phyloP scores from a whole-genome alignment of 37 sponge, comb jelly and placozoan species.

The Eunapius fragilis region DNA sequence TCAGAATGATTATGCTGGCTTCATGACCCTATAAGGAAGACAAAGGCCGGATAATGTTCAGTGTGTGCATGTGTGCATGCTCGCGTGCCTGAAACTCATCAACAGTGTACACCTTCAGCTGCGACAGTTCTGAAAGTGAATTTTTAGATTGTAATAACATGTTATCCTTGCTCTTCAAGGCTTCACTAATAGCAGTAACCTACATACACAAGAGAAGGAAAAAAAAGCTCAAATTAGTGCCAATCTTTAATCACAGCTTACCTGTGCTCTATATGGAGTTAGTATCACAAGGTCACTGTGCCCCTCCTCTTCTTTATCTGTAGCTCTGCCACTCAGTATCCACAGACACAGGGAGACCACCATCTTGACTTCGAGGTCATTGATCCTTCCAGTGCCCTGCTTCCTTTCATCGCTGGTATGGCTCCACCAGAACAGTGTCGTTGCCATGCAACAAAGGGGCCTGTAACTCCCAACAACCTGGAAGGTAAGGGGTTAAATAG shows the following conservation, averaged over 20 bases:
- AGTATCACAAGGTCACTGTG: background rate
- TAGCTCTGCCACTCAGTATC: constrained; percentile 9
- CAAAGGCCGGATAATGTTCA: background rate
- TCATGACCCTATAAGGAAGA: constrained; percentile 52
- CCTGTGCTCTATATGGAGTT: constrained; percentile 49
- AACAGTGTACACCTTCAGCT: constrained; percentile 31
- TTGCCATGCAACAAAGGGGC: constrained; percentile 16
- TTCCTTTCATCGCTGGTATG: background rate
- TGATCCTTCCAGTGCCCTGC: background rate
- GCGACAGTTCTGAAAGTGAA: background rate
- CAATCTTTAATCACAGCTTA: no score
- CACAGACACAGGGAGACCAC: constrained; percentile 29
- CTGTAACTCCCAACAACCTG: background rate
- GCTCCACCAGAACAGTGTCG: constrained; percentile 26
- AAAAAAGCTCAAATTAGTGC: no score
- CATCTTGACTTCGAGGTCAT: constrained; percentile 26
- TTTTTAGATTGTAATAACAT: background rate
- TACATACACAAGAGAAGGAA: no score
- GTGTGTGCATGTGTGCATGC: background rate
- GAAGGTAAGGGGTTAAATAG: background rate
- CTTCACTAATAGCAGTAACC: constrained; percentile 1
- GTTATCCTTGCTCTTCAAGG: constrained; percentile 3
- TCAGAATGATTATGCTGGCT: constrained; percentile 32
- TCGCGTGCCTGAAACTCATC: constrained; percentile 34
- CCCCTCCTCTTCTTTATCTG: background rate